Base-by-base conservation (phyloP, 2,888 invertebrate genomes). In the Erebia palarica region DNA sequence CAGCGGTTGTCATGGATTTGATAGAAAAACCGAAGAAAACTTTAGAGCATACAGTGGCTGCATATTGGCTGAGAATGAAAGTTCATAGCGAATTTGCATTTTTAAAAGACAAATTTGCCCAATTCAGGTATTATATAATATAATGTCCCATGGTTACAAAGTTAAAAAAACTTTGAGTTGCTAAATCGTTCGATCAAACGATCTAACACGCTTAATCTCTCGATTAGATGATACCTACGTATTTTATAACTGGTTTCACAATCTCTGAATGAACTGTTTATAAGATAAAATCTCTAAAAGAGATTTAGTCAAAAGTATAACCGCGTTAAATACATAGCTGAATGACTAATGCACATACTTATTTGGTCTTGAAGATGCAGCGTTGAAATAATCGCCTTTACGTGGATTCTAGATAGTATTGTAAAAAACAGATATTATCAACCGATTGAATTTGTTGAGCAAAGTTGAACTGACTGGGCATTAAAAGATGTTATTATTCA, bases 151-250 rank as follows among this genome's bases (percentile, higher is more conserved):
- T 9, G 10, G 0, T 55, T 11, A 55, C 55, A 9, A 16, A 55
- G 16, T 44, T 57, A 66, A 66, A 8, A 11, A 51, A 47, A 66
- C 59, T 59, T 49, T 18, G 16, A 14, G 44, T 65, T 18, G 55
- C 65, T 57, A 65, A 65, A 65, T 18, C 9, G 44, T 44, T 57
- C 16, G 42, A 65, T 57, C 36, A 57, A 21, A 53, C 3, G 7
- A 49, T 59, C 27, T 49, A 58, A 67, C 58, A 59, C 36, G 27
- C 18, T 58, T 59, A 49, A 59, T 67, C 59, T 58, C 36, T n/a
- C 42, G 44, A 67, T 65, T 44, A 65, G 42, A 65, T 44, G 65
- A 65, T 9, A 57, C 53, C 51, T 16, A 57, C 53, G 64, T 16
- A 27, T 53, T 65, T 21, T 53, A 63, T 8, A 63, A 63, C 63